Base-by-base conservation (phyloP, 2,888 invertebrate genomes). In the Rhabditophanes sp. region DNA sequence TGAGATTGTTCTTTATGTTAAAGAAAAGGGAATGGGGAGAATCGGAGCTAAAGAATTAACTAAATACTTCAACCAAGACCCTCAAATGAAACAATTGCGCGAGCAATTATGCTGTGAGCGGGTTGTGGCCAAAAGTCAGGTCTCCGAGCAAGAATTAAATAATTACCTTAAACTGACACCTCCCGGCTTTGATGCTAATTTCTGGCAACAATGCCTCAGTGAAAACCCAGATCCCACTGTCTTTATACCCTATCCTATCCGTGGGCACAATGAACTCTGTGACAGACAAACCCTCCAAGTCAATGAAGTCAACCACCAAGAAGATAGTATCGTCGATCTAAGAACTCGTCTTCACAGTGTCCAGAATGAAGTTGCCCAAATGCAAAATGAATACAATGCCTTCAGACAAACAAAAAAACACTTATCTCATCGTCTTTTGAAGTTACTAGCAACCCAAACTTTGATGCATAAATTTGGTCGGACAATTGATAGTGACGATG, bases 181-280 rank as follows among this genome's bases (percentile, higher is more conserved):
- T 7, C 50, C 62, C 45, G 69, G 69, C 4, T 42, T 57, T 17
- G 53, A 55, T 67, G 77, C 78, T 29, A 73, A 83, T 41, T 72
- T 90, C 54, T 96, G 96, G 96, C 79, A 81, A 58, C 88, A 93
- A 67, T 90, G 90, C 0, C 84, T 85, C 59, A 71, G 78, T 18
- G 88, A 90, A 62, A 96, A 96, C 71, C 96, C 93, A 0, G 82
- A 90, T 67, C 76, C 82, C 1, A 76, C 75, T 21, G 77, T 78
- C 56, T 80, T 84, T 55, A 78, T 96, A 59, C 93, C 93, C 0
- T 81, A 85, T 8, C 84, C 88, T 0, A 79, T 93, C 67, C 76
- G 87, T 46, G 93, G 93, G 1, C 88, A 90, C 64, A 68, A 68
- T 21, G 73, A 74, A 43, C 64, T 76, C 3, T 68, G 72, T 65